Percentiles rank a stretch among this genome's conserved stretches.
These are phyloP conservation scores for Orchesella cincta DNA, from an alignment of 1,140 invertebrate genomes.

Conservation along the genomic window DNA sequence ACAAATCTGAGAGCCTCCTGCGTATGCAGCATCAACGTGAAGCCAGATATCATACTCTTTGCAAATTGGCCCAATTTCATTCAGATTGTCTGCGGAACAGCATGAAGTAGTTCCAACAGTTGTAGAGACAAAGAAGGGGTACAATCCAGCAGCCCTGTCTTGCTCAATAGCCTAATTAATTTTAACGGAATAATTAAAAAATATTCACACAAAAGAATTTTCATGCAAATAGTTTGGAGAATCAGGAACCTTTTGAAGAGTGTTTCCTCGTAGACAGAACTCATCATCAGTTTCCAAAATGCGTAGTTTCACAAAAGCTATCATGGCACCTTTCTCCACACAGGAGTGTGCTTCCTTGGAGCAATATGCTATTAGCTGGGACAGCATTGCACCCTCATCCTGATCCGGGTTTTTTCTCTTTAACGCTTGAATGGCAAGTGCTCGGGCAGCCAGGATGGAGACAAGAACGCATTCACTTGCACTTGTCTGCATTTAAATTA, in stretches of 20 bases:
- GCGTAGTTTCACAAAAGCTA: slow-evolving; percentile 93
- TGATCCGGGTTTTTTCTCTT: slow-evolving; percentile 87
- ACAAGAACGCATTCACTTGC: slow-evolving; percentile 97
- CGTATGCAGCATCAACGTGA: slow-evolving; percentile 77
- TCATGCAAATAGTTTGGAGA: too few species aligned
- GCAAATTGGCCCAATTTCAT: slow-evolving; percentile 86
- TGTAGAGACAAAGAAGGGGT: slow-evolving; percentile 95
- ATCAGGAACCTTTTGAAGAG: slow-evolving; percentile 68
- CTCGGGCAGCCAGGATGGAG: slow-evolving; percentile 89
- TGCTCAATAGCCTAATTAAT: slow-evolving; percentile 81
- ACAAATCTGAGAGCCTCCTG: slow-evolving; percentile 90
- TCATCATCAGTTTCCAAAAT: slow-evolving; percentile 96
- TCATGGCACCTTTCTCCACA: slow-evolving; percentile 99
- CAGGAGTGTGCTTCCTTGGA: slow-evolving; percentile 96
- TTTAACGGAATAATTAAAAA: not conserved
- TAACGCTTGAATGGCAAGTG: slow-evolving; percentile 85
- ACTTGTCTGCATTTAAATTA: slow-evolving; percentile 71
- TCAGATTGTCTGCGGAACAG: slow-evolving; percentile 88
- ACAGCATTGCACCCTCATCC: slow-evolving; percentile 90
- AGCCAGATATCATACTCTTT: slow-evolving; percentile 78
- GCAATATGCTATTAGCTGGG: slow-evolving; percentile 93
- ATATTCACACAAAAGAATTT: too few species aligned
- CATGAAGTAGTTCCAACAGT: slow-evolving; percentile 93
- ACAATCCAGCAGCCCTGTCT: slow-evolving; percentile 83
- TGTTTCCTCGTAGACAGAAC: slow-evolving; percentile 84